Evolutionary conservation across 2,888 invertebrate genomes (phyloP).

Genomic region (Callyntrura guangdongensis): DNA sequence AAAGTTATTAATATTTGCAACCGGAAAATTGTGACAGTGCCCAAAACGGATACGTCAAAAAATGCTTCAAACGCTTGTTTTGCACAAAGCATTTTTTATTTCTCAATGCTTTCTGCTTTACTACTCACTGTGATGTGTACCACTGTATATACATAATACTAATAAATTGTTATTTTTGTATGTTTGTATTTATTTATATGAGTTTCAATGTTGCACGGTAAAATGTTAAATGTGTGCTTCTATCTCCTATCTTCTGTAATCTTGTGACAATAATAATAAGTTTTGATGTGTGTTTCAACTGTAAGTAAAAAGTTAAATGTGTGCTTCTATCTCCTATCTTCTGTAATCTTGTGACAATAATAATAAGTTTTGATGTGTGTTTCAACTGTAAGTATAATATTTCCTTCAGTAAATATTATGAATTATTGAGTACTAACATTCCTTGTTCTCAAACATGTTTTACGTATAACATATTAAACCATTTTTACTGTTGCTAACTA

Average conservation of each 20-base stretch:
- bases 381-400: too few species aligned
- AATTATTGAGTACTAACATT: conserved; percentile 59
- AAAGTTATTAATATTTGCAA: too few species aligned
- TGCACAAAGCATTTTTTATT: conserved; percentile 42
- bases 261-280: neutral
- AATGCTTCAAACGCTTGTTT: conserved; percentile 32
- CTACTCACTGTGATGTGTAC: conserved; percentile 53
- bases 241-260: too few species aligned
- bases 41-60: neutral
- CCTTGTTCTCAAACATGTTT: conserved; percentile 48
- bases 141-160: conserved; percentile 14
- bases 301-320: neutral
- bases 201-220: conserved; percentile 1
- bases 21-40: neutral
- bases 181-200: neutral
- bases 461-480: conserved; percentile 40
- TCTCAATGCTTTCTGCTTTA: conserved; percentile 38
- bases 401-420: neutral
- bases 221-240: neutral
- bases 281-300: neutral
- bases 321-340: neutral
- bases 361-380: conserved; percentile 22
- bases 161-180: conserved; percentile 12
- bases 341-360: neutral
- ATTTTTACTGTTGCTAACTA: conserved; percentile 42